Evolutionary conservation across 2,113 vertebrate species (phyloP).

Genomic region (Mystacornis crossleyi): DNA sequence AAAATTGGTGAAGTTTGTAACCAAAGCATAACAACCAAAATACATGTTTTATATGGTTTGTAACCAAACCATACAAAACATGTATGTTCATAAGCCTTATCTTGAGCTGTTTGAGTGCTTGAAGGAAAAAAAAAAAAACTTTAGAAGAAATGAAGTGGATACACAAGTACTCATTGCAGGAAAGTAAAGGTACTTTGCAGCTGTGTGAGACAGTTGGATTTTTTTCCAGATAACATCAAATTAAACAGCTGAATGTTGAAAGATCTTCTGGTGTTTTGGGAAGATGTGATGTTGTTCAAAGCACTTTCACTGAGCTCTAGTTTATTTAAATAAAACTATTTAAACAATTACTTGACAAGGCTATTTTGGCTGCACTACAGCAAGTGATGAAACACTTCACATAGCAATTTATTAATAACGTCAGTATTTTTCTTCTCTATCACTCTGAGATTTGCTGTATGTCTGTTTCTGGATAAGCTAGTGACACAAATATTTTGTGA

Average conservation of each 20-base stretch:
- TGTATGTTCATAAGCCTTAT: neutral
- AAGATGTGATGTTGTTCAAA: neutral
- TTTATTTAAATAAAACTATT: neutral
- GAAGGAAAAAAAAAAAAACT: neutral
- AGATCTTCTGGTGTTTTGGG: neutral
- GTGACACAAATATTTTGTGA: constrained; percentile 27
- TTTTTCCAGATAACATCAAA: neutral
- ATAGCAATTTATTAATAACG: constrained; percentile 2
- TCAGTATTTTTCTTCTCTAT: neutral
- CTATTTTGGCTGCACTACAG: neutral
- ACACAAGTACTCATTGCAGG: neutral
- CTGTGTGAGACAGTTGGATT: neutral
- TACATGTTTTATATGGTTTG: too few species aligned
- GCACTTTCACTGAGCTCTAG: neutral
- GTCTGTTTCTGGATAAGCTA: neutral
- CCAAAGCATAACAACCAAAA: too few species aligned
- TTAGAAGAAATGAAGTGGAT: neutral
- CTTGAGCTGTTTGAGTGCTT: neutral
- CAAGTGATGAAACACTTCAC: neutral
- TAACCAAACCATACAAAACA: constrained; percentile 5
- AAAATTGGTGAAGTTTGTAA: neutral
- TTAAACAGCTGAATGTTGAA: neutral
- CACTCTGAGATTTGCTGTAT: neutral
- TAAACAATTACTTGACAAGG: neutral
- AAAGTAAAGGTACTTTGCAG: neutral